These are phyloP conservation scores for Belonocnema kinseyi DNA, from an alignment of 1,140 invertebrate genomes.

Conservation along the genomic window DNA sequence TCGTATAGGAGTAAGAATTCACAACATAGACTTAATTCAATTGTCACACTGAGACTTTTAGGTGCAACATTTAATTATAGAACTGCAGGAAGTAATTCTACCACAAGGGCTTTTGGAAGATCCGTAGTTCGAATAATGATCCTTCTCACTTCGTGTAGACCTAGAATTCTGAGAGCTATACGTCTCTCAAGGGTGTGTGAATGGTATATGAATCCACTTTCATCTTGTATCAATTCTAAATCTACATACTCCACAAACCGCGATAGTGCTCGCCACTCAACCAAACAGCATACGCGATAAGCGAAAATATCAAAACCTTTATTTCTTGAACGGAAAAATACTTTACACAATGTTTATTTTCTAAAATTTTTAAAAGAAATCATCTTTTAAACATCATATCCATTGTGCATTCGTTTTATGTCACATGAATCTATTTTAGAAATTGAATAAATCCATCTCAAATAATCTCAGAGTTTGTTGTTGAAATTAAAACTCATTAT, in stretches of 20 bases:
- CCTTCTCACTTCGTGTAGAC: background rate
- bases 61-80: background rate
- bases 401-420: no score
- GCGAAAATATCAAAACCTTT: background rate
- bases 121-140: slow-evolving; percentile 1
- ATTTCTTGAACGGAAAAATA: no score
- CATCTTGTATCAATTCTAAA: background rate
- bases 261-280: background rate
- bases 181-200: background rate
- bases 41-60: background rate
- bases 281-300: background rate
- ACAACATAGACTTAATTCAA: no score
- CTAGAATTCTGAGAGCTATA: background rate
- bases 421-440: no score
- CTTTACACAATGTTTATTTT: no score
- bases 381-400: no score
- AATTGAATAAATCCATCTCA: no score
- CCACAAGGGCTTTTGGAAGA: slow-evolving; percentile 23
- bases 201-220: background rate
- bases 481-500: no score
- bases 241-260: background rate
- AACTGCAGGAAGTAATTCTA: background rate
- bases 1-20: no score
- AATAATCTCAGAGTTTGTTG: no score
- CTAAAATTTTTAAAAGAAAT: no score